These are phyloP conservation scores for Enteromius treurensis DNA, from an alignment of 2,797 vertebrate genomes.

Conservation along the genomic window DNA sequence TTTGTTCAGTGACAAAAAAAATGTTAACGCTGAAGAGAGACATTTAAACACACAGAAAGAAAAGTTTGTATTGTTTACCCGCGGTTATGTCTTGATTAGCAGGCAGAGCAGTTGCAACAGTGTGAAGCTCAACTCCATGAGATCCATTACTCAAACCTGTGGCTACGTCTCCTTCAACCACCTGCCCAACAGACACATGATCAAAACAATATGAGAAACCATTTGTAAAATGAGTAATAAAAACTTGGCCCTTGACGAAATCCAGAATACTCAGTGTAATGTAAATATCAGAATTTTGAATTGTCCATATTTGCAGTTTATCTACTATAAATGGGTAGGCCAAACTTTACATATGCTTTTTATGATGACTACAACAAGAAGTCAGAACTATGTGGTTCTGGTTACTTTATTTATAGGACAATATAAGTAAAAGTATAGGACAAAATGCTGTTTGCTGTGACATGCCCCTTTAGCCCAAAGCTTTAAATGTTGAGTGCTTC, in stretches of 20 bases:
- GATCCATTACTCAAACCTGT: constrained; percentile 74
- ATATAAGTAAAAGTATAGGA: background rate
- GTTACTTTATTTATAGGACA: background rate
- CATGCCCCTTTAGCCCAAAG: constrained; percentile 4
- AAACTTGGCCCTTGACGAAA: background rate
- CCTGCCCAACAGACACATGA: constrained; percentile 62
- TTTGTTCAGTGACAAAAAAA: background rate
- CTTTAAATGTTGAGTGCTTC: background rate
- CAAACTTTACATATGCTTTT: background rate
- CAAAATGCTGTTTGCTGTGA: background rate
- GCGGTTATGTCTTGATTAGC: constrained; percentile 84
- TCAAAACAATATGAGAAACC: background rate
- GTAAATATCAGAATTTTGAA: background rate
- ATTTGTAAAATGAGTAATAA: background rate
- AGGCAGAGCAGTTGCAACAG: constrained; percentile 76
- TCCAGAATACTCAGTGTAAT: background rate
- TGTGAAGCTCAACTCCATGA: constrained; percentile 66
- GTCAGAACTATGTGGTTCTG: background rate
- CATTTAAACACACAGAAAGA: background rate
- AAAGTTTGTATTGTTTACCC: constrained; percentile 75
- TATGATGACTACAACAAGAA: background rate
- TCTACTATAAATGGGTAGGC: background rate
- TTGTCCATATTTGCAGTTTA: background rate
- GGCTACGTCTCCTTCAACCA: constrained; percentile 75
- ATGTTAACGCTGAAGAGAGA: background rate